Conservation (phyloP, 64 coral and sea anemone genomes). For the Montipora cactus region DNA sequence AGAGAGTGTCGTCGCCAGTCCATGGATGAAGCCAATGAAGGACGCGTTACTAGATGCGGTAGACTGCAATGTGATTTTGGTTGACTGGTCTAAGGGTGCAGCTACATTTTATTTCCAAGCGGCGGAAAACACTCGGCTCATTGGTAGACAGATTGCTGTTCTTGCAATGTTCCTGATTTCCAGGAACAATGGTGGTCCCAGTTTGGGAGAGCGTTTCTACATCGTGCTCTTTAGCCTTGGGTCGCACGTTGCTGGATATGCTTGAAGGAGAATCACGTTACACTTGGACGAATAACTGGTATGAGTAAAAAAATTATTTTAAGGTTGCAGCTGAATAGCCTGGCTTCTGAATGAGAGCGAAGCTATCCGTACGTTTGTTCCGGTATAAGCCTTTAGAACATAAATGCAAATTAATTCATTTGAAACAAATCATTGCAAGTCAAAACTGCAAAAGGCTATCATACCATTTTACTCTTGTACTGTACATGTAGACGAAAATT, state of each 20-base stretch:
- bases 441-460: too few relatives aligned
- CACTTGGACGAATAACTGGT: slow-evolving; percentile 66
- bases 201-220: slow-evolving; percentile 16
- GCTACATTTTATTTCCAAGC: not conserved
- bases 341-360: too few relatives aligned
- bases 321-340: too few relatives aligned
- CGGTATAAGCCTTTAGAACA: too few relatives aligned
- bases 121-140: slow-evolving; percentile 51
- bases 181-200: not conserved
- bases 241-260: slow-evolving; percentile 38
- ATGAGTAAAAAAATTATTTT: too few relatives aligned
- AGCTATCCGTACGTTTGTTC: too few relatives aligned
- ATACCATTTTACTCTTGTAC: too few relatives aligned
- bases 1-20: not conserved
- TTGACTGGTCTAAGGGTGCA: slow-evolving; percentile 72
- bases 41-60: slow-evolving; percentile 33
- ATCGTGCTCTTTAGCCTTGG: slow-evolving; percentile 36
- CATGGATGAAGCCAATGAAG: slow-evolving; percentile 38
- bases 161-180: slow-evolving; percentile 54
- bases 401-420: too few relatives aligned
- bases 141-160: slow-evolving; percentile 72
- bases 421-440: too few relatives aligned
- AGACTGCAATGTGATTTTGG: slow-evolving; percentile 68
- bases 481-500: too few relatives aligned
- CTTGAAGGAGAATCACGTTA: not conserved